Conservation (phyloP, 1,140 invertebrate species). For the Saccostrea cuccullata region DNA sequence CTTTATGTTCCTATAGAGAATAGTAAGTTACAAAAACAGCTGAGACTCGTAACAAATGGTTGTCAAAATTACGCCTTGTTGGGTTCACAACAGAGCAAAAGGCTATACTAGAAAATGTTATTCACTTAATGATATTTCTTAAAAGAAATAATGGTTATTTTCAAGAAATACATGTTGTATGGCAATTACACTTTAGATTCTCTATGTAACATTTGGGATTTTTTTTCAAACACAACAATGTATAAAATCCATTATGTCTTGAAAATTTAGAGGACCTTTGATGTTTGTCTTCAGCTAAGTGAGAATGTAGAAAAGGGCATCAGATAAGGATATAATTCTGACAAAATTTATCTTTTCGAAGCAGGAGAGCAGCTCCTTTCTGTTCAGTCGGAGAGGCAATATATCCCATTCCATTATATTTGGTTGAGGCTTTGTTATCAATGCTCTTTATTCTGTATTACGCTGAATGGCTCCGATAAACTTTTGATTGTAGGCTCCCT, state of each 20-base stretch:
- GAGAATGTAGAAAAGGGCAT: not conserved
- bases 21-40: not conserved
- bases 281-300: not conserved
- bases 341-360: not conserved
- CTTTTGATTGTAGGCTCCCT: constrained; percentile 6
- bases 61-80: not conserved
- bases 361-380: not conserved
- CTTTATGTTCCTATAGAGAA: not conserved
- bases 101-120: too few species aligned
- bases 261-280: not conserved
- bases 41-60: not conserved
- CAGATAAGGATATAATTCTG: not conserved
- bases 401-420: constrained; percentile 10
- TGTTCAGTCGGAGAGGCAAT: not conserved
- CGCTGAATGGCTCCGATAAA: constrained; percentile 24
- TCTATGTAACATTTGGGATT: too few species aligned
- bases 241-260: too few species aligned
- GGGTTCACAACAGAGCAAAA: not conserved
- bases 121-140: too few species aligned
- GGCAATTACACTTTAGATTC: too few species aligned
- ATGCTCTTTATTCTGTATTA: constrained; percentile 21
- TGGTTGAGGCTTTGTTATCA: not conserved
- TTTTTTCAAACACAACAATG: too few species aligned
- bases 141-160: too few species aligned
- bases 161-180: too few species aligned